These are phyloP conservation scores for Onchidella celtica DNA, from an alignment of 2,888 invertebrate species.

Conservation along the genomic window DNA sequence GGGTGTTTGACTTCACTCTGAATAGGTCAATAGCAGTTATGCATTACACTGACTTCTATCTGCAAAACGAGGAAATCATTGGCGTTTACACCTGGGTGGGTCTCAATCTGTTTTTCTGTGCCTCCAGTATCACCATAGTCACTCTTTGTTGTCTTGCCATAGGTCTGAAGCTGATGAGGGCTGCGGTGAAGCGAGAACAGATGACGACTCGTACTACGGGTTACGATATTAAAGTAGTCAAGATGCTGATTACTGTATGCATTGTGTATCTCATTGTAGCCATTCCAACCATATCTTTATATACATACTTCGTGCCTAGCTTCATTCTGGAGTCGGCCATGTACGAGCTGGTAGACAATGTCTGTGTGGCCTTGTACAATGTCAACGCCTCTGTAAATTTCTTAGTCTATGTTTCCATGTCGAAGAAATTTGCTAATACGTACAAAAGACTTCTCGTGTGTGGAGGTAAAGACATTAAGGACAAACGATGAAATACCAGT, in stretches of 20 bases:
- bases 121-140: not conserved
- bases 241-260: conserved; percentile 24
- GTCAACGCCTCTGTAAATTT: conserved; percentile 18
- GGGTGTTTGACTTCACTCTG: not conserved
- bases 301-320: conserved; percentile 16
- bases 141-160: conserved; percentile 9
- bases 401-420: conserved; percentile 32
- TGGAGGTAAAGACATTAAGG: no score
- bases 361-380: not conserved
- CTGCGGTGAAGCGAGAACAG: not conserved
- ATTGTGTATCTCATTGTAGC: not conserved
- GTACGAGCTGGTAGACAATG: not conserved
- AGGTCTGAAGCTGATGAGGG: not conserved
- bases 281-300: not conserved
- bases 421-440: conserved; percentile 12
- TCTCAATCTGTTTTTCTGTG: conserved; percentile 11
- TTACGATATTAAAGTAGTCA: conserved; percentile 23
- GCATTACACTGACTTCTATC: not conserved
- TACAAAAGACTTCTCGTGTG: not conserved
- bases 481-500: no score
- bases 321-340: conserved; percentile 12
- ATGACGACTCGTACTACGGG: not conserved
- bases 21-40: not conserved
- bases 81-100: conserved; percentile 27
- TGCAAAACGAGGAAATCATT: not conserved